Base-by-base conservation (phyloP, 1,140 invertebrate genomes). In the Drosophila prosaltans region DNA sequence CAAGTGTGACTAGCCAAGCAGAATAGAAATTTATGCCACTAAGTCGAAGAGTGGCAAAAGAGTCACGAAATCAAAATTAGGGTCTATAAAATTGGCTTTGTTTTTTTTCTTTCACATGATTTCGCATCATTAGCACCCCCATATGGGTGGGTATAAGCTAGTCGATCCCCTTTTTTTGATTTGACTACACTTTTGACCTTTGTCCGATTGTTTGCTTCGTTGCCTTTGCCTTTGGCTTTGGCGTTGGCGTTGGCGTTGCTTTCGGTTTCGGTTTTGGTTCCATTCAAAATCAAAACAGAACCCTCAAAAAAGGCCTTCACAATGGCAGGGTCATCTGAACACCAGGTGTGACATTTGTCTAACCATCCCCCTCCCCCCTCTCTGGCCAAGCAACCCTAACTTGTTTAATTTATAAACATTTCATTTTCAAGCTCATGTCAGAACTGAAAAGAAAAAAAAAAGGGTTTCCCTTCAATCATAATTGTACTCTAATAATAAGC, bases 361-460 rank as follows among this genome's bases (percentile, higher is more conserved):
- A 16, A 36, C 40, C 45, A 16, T 16, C 3, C 10, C 32, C 6
- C 16, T n/a, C 16, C 16, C 0, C 16, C 16, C 16, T 16, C 16
- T 16, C 16, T 16, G 16, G 16, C 16, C 16, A 16, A 16, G 16
- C 24, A 8, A 2, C 45, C 45, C 26, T 62, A 28, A n/a, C 59
- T 69, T 77, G 66, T 55, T 67, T 77, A 70, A 77, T 76, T 76
- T 60, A 45, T 76, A 48, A 69, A 65, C 16, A 41, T 59, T 75
- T 43, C 16, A 40, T 16, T 21, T 3, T 26, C 43, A 11, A 24
- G 11, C 21, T 2, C 10, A 21, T 26, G 21, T 36, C 10, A 43
- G 24, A 36, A 21, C 28, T 24, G 9, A 9, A 26, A 9, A 10
- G 0, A 16, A 16, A 16, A 16, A 16, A 16, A 16, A 59, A 59